Conservation (phyloP, 2,113 vertebrate genomes). For the Rallus limicola region DNA sequence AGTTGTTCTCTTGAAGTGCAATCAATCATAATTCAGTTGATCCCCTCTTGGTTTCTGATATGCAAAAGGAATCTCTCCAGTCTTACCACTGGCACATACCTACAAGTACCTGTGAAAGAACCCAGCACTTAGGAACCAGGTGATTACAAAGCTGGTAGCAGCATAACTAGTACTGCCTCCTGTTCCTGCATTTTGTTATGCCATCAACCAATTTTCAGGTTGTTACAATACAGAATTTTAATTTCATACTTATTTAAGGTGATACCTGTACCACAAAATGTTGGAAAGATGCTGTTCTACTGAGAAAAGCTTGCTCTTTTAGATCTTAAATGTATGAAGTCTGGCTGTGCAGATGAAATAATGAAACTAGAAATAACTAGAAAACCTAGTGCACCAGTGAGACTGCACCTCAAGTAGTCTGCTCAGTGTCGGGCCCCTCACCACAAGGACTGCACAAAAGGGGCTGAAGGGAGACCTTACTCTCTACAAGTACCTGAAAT, state of each 20-base stretch:
- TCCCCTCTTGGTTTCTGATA: background rate
- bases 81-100: background rate
- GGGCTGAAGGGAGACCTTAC: too few species aligned
- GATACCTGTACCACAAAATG: background rate
- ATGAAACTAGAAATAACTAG: too few species aligned
- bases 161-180: background rate
- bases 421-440: too few species aligned
- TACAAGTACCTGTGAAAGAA: background rate
- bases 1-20: background rate
- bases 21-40: rapidly evolving
- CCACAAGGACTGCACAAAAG: too few species aligned
- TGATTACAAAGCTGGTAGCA: background rate
- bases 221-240: background rate
- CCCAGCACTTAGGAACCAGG: background rate
- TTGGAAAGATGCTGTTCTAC: background rate
- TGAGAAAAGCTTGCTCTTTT: background rate
- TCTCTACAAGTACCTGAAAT: too few species aligned
- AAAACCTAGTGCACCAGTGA: background rate
- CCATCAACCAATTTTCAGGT: background rate
- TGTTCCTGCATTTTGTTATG: background rate
- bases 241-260: background rate
- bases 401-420: too few species aligned
- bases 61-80: background rate
- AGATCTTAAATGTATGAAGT: background rate
- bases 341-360: background rate